These are phyloP conservation scores for Cyanistes caeruleus DNA, from an alignment of 2,113 vertebrate species.

Conservation along the genomic window DNA sequence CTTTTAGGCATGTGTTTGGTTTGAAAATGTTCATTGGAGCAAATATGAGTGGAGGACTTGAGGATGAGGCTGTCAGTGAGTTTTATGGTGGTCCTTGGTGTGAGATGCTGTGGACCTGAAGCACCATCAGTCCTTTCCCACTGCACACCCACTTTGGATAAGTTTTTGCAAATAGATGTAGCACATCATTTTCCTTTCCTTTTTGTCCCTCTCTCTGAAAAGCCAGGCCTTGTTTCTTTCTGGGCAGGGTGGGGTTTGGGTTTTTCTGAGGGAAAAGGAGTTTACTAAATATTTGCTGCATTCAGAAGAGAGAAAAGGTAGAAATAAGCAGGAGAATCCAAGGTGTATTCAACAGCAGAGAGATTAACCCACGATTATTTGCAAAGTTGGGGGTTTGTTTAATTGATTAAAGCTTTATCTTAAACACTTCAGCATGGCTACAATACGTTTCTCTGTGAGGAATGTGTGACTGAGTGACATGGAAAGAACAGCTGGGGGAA, in stretches of 20 bases:
- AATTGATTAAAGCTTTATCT: neutral
- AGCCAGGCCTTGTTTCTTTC: neutral
- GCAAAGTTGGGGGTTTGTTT: neutral
- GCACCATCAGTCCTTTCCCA: neutral
- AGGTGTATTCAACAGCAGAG: neutral
- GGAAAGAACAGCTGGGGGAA: neutral
- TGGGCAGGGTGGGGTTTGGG: neutral
- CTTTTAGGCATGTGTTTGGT: neutral
- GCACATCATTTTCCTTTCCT: neutral
- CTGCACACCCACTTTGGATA: fast-evolving
- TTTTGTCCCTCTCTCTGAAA: neutral
- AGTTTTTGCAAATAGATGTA: neutral
- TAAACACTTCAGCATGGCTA: neutral
- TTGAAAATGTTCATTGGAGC: neutral
- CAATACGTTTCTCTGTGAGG: neutral
- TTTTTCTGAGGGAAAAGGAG: neutral
- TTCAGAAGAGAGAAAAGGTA: neutral
- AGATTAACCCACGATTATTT: neutral
- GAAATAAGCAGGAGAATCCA: neutral
- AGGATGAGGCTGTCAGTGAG: neutral
- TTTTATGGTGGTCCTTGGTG: neutral
- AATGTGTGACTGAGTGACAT: constrained; percentile 15
- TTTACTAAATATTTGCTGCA: neutral
- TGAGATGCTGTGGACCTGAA: neutral
- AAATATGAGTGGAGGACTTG: neutral